Evolutionary conservation across 2,797 vertebrate genomes (phyloP).

Genomic region (Anisognathus igniventris): DNA sequence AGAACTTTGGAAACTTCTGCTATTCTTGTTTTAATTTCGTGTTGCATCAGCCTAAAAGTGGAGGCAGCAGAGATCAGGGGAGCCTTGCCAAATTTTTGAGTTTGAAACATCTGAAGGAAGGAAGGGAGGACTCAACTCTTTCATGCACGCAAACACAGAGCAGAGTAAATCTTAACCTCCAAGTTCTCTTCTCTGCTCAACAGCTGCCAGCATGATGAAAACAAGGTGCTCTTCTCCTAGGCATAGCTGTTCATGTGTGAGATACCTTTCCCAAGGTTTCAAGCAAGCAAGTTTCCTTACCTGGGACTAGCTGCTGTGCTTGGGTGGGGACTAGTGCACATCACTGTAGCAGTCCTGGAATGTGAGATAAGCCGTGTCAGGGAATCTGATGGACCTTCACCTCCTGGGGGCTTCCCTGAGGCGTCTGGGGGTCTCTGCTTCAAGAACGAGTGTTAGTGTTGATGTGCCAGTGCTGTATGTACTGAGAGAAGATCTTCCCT

Average conservation of each 20-base stretch:
- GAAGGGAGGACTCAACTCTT: neutral
- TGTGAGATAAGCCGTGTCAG: neutral
- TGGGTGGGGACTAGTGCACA: neutral
- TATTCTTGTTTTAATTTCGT: neutral
- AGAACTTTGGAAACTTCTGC: neutral
- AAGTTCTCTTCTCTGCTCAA: neutral
- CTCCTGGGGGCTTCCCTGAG: neutral
- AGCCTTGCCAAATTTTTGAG: neutral
- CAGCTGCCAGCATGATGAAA: neutral
- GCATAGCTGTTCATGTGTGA: neutral
- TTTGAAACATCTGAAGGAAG: neutral
- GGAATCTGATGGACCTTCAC: neutral
- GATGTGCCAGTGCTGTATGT: neutral
- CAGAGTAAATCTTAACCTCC: neutral
- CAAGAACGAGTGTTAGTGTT: neutral
- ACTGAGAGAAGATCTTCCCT: neutral
- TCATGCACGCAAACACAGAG: neutral
- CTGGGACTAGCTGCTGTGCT: rapidly evolving
- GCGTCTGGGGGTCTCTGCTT: neutral
- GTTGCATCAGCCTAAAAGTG: neutral
- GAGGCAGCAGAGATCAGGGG: neutral
- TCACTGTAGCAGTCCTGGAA: rapidly evolving
- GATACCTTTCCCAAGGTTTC: neutral
- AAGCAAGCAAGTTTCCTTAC: neutral
- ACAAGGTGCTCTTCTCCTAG: neutral